Percentiles rank a stretch among this genome's conserved stretches.
Conservation (phyloP, 1,140 invertebrate species). For the Liolophura sinensis region DNA sequence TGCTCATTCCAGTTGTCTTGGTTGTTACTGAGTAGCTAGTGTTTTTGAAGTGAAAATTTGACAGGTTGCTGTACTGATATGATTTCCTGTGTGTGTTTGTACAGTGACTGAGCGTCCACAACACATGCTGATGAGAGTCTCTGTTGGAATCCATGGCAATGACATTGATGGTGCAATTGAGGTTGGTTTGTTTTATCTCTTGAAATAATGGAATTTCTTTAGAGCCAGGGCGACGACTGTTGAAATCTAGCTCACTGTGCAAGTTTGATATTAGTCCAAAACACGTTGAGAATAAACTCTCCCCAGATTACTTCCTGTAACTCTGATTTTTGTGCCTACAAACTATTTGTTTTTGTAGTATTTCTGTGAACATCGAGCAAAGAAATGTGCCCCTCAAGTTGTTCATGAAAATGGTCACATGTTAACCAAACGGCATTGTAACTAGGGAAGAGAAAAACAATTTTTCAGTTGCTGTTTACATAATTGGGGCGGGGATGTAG, state of each 20-base stretch:
- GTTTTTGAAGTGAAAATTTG: slow-evolving; percentile 4
- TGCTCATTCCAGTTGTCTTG: not conserved
- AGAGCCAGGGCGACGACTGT: no score
- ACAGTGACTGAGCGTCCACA: slow-evolving; percentile 92
- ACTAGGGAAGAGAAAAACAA: no score
- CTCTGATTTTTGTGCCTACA: no score
- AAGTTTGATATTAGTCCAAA: no score
- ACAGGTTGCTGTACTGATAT: not conserved
- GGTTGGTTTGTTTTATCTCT: slow-evolving; percentile 24
- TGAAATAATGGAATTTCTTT: no score
- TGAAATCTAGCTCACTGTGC: no score
- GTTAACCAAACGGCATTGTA: no score
- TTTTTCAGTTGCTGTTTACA: no score
- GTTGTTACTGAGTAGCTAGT: not conserved
- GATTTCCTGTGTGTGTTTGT: not conserved
- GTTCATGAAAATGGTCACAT: no score
- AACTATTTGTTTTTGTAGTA: not conserved
- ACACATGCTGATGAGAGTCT: slow-evolving; percentile 98
- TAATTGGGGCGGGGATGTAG: no score
- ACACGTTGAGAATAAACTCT: no score
- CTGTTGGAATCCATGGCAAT: slow-evolving; percentile 94
- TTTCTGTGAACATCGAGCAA: not conserved
- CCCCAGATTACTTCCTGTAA: no score
- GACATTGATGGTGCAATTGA: slow-evolving; percentile 93
- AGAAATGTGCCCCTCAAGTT: not conserved